These are phyloP conservation scores for Chionomys nivalis DNA, from an alignment of 2,113 vertebrate species.

Conservation along the genomic window DNA sequence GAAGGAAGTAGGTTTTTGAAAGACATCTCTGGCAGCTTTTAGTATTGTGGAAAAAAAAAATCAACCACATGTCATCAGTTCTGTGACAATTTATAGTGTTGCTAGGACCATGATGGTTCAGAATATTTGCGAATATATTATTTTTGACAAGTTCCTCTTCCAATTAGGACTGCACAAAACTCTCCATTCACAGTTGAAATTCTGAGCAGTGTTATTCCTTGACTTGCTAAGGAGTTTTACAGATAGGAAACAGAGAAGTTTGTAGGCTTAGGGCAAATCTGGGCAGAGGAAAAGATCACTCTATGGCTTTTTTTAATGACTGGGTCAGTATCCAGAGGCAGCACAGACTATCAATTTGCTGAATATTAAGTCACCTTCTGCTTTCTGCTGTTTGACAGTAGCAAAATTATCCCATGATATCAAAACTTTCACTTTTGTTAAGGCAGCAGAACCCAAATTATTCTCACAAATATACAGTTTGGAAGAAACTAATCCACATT, in stretches of 20 bases:
- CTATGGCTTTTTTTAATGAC: background rate
- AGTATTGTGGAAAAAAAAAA: slow-evolving; percentile 51
- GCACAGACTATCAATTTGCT: background rate
- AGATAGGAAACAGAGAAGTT: slow-evolving; percentile 46
- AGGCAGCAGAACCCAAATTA: slow-evolving; percentile 49
- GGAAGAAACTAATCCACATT: background rate
- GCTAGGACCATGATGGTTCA: slow-evolving; percentile 51
- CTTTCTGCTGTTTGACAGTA: background rate
- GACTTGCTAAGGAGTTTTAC: slow-evolving; percentile 35
- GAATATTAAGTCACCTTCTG: slow-evolving; percentile 63
- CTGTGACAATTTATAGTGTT: slow-evolving; percentile 68
- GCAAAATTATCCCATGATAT: background rate
- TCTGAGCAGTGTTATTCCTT: slow-evolving; percentile 33
- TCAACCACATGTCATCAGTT: slow-evolving; percentile 52
- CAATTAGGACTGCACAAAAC: slow-evolving; percentile 55
- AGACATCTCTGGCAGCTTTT: slow-evolving; percentile 61
- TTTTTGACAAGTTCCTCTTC: slow-evolving; percentile 62
- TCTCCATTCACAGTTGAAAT: slow-evolving; percentile 50
- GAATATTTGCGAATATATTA: slow-evolving; percentile 64
- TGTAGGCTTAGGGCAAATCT: background rate
- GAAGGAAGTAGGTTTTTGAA: slow-evolving; percentile 57
- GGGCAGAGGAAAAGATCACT: background rate
- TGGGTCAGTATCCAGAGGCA: background rate
- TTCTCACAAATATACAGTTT: background rate
- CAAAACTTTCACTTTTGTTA: slow-evolving; percentile 36